Base-by-base conservation (phyloP, 2,113 vertebrate species). In the Bubalus kerabau region DNA sequence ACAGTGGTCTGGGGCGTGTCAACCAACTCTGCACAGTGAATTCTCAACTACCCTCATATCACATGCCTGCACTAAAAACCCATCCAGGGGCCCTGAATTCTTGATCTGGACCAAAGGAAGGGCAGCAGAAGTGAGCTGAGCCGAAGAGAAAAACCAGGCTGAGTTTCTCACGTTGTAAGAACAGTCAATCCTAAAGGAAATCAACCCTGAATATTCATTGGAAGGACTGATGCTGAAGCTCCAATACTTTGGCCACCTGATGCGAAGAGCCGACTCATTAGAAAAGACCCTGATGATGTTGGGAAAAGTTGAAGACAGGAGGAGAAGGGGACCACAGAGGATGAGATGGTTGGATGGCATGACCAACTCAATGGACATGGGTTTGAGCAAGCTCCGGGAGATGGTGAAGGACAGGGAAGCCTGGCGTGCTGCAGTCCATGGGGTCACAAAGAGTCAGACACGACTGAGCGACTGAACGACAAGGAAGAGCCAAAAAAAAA, bases 71-170 rank as follows among this genome's bases (percentile, higher is more conserved):
- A 16, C 57, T 43, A 12, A 59, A 15, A 40, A 10, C 12, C 88
- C 43, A 24, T 1, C 40, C 14, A 0, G 1, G 0, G 2, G 28
- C 48, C 40, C 21, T 5, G 60, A 85, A 2, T 32, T n/a, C 80
- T 9, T 19, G 15, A n/a, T 15, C 6, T 1, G 6, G 46, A 48
- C 11, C 0, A 7, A 32, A 19, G 86, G 54, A 28, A 40, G n/a
- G 82, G 64, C 3, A 10, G n/a, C 36, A 56, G 30, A 43, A 32
- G 15, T 1, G 15, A 52, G 11, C 40, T 5, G 2, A 50, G 67
- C n/a, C 4, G 6, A 3, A 17, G 13, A 19, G 80, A n/a, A 50
- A 82, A 36, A 84, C 36, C 57, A 23, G 57, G 15, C 23, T 12
- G 52, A 43, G 10, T 50, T 17, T 2, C 14, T 28, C 28, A 23